phyloP scores from a whole-genome alignment of 2,113 vertebrate genomes.

The Plecotus auritus region DNA sequence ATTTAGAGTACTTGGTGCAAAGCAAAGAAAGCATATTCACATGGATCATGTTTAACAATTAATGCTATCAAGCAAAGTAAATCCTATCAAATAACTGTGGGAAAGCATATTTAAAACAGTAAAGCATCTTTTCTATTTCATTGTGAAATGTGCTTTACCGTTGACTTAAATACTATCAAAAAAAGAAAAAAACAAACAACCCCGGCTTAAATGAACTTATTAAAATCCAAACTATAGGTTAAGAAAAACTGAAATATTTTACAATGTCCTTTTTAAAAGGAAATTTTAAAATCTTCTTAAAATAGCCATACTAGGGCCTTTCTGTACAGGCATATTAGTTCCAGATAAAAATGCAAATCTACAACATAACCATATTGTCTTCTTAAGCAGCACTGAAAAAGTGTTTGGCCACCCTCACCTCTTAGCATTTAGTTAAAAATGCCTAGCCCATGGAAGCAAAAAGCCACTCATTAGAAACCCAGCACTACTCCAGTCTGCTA shows the following conservation, averaged over 20 bases:
- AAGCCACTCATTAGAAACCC: background rate
- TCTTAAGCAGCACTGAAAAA: background rate
- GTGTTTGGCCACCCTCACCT: background rate
- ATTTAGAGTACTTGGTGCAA: background rate
- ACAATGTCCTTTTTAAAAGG: background rate
- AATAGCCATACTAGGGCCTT: background rate
- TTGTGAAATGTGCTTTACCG: background rate
- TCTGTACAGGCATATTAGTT: background rate
- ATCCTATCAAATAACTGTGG: background rate
- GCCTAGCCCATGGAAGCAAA: background rate
- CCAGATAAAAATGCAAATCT: constrained; percentile 8
- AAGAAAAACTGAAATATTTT: constrained; percentile 17
- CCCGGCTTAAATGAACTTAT: background rate
- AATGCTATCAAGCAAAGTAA: background rate
- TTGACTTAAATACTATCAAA: background rate
- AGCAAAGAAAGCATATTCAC: background rate
- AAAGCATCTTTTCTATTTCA: background rate
- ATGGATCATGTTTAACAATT: background rate
- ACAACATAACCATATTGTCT: background rate
- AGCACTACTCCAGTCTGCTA: background rate
- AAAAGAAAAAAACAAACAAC: background rate
- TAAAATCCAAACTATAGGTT: constrained; percentile 27
- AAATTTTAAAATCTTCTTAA: constrained; percentile 8
- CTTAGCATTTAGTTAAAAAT: background rate
- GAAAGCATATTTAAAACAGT: constrained; percentile 21